phyloP scores from a whole-genome alignment of 2,113 vertebrate species.

The Peromyscus californicus region DNA sequence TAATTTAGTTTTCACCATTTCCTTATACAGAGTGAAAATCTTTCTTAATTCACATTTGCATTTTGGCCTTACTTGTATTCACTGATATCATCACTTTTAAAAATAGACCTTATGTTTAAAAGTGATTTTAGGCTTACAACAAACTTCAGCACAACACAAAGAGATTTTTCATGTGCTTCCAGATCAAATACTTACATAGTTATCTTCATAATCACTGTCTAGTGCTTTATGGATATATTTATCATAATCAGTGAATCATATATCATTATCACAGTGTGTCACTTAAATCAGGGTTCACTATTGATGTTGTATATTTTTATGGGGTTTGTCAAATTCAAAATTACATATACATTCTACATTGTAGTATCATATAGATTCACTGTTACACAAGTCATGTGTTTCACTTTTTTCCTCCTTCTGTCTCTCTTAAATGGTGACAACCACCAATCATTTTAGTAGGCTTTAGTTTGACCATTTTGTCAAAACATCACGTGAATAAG shows the following conservation, averaged over 20 bases:
- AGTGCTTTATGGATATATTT: background rate
- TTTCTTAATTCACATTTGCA: conserved; percentile 12
- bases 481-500: background rate
- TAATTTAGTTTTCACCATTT: conserved; percentile 26
- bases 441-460: background rate
- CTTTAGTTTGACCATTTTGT: background rate
- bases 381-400: background rate
- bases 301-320: background rate
- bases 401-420: too few relatives aligned
- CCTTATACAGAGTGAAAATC: conserved; percentile 30
- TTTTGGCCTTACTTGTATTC: background rate
- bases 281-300: background rate
- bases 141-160: background rate
- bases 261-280: background rate
- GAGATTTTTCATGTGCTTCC: background rate
- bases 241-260: background rate
- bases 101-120: background rate
- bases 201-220: background rate
- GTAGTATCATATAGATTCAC: background rate
- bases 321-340: background rate
- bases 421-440: background rate
- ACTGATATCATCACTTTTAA: background rate
- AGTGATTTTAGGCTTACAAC: background rate
- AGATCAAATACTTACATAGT: background rate
- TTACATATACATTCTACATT: background rate